These are phyloP conservation scores for Halcyon smyrnensis DNA, from an alignment of 2,797 vertebrate genomes.

Conservation along the genomic window DNA sequence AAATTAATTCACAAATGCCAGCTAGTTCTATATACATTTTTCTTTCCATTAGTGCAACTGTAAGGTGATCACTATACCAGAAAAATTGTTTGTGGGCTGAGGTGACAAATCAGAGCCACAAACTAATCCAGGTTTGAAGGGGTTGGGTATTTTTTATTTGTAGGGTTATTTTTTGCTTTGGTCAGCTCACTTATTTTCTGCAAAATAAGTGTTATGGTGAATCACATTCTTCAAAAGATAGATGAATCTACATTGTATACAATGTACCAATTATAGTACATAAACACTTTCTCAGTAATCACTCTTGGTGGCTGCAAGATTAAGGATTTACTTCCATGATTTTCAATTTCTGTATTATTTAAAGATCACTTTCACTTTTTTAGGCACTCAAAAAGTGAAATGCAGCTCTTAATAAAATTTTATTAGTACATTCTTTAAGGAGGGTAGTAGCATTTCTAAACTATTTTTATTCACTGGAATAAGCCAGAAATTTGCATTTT, in stretches of 20 bases:
- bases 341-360: background rate
- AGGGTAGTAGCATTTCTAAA: background rate
- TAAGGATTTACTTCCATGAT: background rate
- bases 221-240: background rate
- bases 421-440: background rate
- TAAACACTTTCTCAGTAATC: background rate
- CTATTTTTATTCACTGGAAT: background rate
- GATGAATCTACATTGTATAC: background rate
- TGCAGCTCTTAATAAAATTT: background rate
- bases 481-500: background rate
- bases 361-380: background rate
- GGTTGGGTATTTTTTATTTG: background rate
- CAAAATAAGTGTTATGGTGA: background rate
- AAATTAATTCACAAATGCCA: background rate
- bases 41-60: background rate
- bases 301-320: background rate
- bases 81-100: background rate
- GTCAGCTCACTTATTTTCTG: background rate
- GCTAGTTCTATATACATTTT: background rate
- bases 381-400: background rate
- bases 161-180: background rate
- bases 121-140: background rate
- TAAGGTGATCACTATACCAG: background rate
- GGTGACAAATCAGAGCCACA: background rate
- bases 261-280: background rate